Base-by-base conservation (phyloP, 2,797 vertebrate species). In the Setipinna tenuifilis region DNA sequence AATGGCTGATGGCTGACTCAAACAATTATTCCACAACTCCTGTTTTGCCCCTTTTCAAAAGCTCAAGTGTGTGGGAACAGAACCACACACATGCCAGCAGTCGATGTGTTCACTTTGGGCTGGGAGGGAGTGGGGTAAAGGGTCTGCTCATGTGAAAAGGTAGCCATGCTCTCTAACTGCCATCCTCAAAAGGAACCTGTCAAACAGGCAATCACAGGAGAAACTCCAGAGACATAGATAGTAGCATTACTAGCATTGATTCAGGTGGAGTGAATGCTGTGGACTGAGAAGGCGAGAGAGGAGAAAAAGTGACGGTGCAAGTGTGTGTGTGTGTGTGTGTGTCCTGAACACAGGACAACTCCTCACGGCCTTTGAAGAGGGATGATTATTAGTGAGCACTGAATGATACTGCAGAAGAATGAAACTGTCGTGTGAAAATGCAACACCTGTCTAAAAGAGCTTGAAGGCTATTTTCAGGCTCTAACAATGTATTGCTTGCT, bases 401-500 rank as follows among this genome's bases (percentile, higher is more conserved):
- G 50, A 46, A 59, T 59, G 48, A 25, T 71, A 28, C 16, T 41
- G 41, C 46, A 87, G 25, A 88, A 80, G 59, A 83, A 9, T 82
- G 54, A 57, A 71, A 78, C 41, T 80, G 48, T 81, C 68, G 57
- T 82, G 61, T 88, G 85, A 86, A 87, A 85, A 54, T 35, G 46
- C 83, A 83, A 85, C 87, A 90, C 88, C 87, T 92, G 84, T 83
- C 84, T 89, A 82, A 86, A 87, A 88, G 19, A 46, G 85, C 89
- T 92, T 2, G 0, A 41, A 87, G 88, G 88, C 87, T 86, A 65
- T 35, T 83, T 85, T 88, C 82, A 87, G 82, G 4, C 86, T 91
- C 82, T 90, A 92, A 94, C 90, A 91, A 90, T 90, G 89, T 84
- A 86, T 87, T 88, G 86, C 88, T 89, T 88, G 87, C 88, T 90